Conservation (phyloP, 2,888 invertebrate species). For the Diaphora mendica region DNA sequence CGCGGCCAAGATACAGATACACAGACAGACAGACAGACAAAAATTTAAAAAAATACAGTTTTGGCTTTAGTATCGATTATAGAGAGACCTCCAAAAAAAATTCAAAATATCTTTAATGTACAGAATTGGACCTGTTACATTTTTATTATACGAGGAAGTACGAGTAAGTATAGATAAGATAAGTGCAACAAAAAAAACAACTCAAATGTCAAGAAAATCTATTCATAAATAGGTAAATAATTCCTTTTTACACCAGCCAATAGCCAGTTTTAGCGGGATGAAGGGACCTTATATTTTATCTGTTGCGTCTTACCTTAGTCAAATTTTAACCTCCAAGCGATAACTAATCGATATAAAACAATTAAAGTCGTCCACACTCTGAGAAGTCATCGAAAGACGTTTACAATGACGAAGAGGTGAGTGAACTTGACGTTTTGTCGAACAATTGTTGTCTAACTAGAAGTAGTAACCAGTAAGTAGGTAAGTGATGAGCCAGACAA, state of each 20-base stretch:
- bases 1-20: too few species aligned
- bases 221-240: background rate
- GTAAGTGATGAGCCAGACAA: constrained; percentile 58
- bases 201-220: background rate
- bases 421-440: constrained; percentile 59
- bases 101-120: too few species aligned
- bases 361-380: constrained; percentile 25
- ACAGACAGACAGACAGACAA: too few species aligned
- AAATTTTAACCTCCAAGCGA: background rate
- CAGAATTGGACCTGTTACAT: too few species aligned
- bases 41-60: too few species aligned
- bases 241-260: background rate
- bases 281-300: too few species aligned
- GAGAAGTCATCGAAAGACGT: constrained; percentile 42
- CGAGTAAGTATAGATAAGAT: too few species aligned
- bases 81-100: too few species aligned
- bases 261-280: too few species aligned
- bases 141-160: too few species aligned
- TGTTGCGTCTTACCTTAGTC: background rate
- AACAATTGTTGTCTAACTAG: constrained; percentile 57
- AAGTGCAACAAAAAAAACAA: too few species aligned
- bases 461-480: constrained; percentile 47
- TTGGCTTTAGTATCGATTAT: too few species aligned
- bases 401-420: constrained; percentile 57
- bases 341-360: constrained; percentile 19